Conservation (phyloP, 1,140 invertebrate genomes). For the Dryas iulia region DNA sequence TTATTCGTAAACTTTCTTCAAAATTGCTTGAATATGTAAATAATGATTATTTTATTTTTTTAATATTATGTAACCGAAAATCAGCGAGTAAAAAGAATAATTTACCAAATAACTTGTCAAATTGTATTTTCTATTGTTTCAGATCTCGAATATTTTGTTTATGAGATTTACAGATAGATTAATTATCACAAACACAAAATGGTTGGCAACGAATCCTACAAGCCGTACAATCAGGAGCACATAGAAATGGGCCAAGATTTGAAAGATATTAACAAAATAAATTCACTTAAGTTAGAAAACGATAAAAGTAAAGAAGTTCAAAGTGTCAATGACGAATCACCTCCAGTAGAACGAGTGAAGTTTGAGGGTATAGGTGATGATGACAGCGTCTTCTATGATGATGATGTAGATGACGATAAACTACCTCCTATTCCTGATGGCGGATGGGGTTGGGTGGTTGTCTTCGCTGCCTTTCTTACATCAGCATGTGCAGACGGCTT, state of each 20-base stretch:
- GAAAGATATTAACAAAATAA: conserved; percentile 54
- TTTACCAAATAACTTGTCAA: not conserved
- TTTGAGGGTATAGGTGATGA: conserved; percentile 57
- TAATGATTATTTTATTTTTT: not conserved
- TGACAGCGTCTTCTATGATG: conserved; percentile 59
- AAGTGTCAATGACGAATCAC: conserved; percentile 47
- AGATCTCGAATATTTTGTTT: conserved; percentile 21
- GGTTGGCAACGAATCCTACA: conserved; percentile 43
- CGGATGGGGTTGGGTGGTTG: conserved; percentile 91
- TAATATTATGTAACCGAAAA: too few species aligned
- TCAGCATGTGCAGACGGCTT: conserved; percentile 95
- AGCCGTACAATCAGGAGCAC: conserved; percentile 4
- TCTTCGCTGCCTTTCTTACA: conserved; percentile 89
- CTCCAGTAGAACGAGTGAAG: conserved; percentile 58
- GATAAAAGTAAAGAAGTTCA: conserved; percentile 37
- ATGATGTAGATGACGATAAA: conserved; percentile 40
- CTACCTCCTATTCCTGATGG: conserved; percentile 66
- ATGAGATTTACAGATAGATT: conserved; percentile 22
- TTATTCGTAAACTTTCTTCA: too few species aligned
- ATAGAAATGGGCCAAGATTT: conserved; percentile 17
- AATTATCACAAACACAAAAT: conserved; percentile 28
- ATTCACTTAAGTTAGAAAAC: conserved; percentile 49
- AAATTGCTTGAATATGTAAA: too few species aligned
- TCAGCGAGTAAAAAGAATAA: too few species aligned
- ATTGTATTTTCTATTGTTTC: conserved; percentile 19